Base-by-base conservation (phyloP, 2,888 invertebrate species). In the Phymatocera aterrima region DNA sequence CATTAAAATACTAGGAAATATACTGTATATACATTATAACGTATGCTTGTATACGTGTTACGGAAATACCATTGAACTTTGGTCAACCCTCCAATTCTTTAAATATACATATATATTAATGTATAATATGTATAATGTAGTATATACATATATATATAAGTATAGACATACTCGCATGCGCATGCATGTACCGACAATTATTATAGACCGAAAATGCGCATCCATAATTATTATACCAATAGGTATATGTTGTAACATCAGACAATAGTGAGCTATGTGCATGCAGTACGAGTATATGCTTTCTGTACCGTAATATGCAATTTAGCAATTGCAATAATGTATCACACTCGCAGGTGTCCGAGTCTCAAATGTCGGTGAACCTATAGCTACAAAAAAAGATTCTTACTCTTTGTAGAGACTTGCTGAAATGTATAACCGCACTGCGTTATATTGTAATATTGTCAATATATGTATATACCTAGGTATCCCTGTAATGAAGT, bases 281-380 rank as follows among this genome's bases (percentile, higher is more conserved):
- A n/a, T 54, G 3, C 54, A 54, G 54, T 54, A 18, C 18, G 3
- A 18, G 18, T 2, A 54, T n/a, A 54, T 18, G 6, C 54, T n/a
- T n/a, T n/a, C n/a, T n/a, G n/a, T n/a, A n/a, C n/a, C 43, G 43
- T 10, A 6, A 72, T 72, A 51, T 72, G 51, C 72, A 72, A 72
- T 51, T 60, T 24, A 60, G 57, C 75, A 75, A 40, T 75, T 75
- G 57, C 60, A 37, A n/a, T 61, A 18, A n/a, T 46, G 46, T 68
- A 40, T 51, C 18, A 18, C 21, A 51, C 15, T 60, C 57, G 37
- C 5, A 75, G 60, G 75, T 75, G 75, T 57, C 72, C 72, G 72
- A 75, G 57, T 75, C 48, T 43, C 57, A 37, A 51, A 51, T 75
- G 75, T 75, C 75, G 75, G 60, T 75, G 75, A 75, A 75, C 75